Evolutionary conservation across 2,113 vertebrate genomes (phyloP).

Genomic region (Engystomops pustulosus): DNA sequence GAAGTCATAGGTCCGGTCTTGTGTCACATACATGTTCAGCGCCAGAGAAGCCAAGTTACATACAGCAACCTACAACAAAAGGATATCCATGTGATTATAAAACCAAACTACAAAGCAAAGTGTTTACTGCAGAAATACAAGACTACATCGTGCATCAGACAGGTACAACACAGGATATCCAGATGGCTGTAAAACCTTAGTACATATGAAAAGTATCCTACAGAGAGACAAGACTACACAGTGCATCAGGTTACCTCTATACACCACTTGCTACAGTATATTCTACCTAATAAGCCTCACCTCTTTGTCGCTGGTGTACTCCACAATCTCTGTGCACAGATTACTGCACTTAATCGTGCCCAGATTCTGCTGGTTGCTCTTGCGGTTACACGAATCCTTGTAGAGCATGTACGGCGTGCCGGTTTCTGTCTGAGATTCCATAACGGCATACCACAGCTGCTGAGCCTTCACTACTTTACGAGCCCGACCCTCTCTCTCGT

Average conservation of each 20-base stretch:
- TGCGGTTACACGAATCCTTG: conserved; percentile 95
- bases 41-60: conserved; percentile 95
- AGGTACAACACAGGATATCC: no score
- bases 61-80: conserved; percentile 88
- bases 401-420: conserved; percentile 97
- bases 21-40: conserved; percentile 95
- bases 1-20: conserved; percentile 88
- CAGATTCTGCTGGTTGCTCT: conserved; percentile 97
- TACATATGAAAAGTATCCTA: no score
- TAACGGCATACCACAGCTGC: conserved; percentile 94
- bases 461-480: conserved; percentile 92
- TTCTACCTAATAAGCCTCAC: conserved; percentile 64
- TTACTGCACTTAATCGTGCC: conserved; percentile 98
- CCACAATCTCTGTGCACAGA: conserved; percentile 92
- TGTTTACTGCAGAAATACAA: no score
- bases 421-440: conserved; percentile 96
- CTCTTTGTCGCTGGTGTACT: conserved; percentile 93
- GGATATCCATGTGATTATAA: no score
- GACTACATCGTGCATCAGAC: no score
- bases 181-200: no score
- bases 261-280: no score
- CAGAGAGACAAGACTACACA: no score
- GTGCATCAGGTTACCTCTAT: no score
- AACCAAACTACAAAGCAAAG: no score
- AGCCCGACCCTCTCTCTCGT: conserved; percentile 84